Evolutionary conservation across 2,797 vertebrate species (phyloP), one percentile per base, ranked within the genome.

Genomic region (Myotis findleyi): DNA sequence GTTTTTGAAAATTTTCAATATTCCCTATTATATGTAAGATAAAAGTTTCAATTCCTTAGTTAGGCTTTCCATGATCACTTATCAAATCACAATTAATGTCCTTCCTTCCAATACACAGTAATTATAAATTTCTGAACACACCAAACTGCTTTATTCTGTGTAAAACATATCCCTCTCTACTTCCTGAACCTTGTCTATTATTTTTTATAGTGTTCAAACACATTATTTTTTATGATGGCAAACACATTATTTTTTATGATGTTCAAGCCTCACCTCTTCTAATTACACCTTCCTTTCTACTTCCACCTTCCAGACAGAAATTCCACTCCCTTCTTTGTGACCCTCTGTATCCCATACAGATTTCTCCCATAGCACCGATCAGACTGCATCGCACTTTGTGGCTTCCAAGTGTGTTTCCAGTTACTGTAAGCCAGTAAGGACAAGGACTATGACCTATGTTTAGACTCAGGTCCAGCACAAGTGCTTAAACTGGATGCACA

Each of bases 21-120:
- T 79, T 83, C 47, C 49, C 49, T 69, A 81, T 69, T 66, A 83
- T 4, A 25, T 16, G 17, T 36, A 66, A 91, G 66, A 87, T 38
- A 53, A 53, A 94, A 80, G 44, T 89, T 2, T 89, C 21, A 91
- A 89, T 57, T 93, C 41, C 49, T 91, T 27, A 55, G 76, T 49
- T 20, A 71, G 41, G 41, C 8, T 76, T 73, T 87, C 69, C 38
- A 49, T 38, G 38, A 71, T 53, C 4, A 0, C 13, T 92, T 55
- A 76, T 59, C 51, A 89, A 91, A n/a, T 89, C 49, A 91, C 36
- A 92, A 55, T 38, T 71, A 75, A 82, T 16, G 47, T 8, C 59
- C 36, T 73, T 89, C 30, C 73, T 27, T 68, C 51, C 80, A 79
- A 75, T 8, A 87, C 47, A 41, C 23, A 71, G 53, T 20, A 12